Percentiles rank a stretch among this genome's conserved stretches.
Evolutionary conservation across 2,113 vertebrate species (phyloP).

Genomic region (Genyomyrus donnyi): DNA sequence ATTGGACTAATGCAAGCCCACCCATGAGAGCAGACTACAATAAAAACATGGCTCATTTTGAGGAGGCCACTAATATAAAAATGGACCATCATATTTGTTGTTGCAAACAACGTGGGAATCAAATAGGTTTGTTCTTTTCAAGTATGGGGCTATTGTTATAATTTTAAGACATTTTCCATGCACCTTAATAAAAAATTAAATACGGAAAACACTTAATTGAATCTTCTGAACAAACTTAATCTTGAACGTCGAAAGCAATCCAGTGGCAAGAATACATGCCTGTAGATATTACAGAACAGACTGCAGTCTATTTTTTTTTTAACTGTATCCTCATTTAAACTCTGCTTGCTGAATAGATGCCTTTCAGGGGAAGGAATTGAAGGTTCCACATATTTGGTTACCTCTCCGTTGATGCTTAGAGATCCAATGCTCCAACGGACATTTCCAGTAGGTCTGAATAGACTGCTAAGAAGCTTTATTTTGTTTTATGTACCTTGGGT

Average conservation of each 20-base stretch:
- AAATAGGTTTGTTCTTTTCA: not conserved
- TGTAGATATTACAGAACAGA: not conserved
- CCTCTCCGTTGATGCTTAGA: not conserved
- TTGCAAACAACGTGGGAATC: not conserved
- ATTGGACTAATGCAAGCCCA: not conserved
- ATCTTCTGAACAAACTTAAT: not conserved
- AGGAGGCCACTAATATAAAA: not conserved
- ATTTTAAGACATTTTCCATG: not conserved
- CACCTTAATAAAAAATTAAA: not conserved
- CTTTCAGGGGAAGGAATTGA: not conserved
- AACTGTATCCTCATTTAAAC: not conserved
- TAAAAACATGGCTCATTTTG: not conserved
- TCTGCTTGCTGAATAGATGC: not conserved
- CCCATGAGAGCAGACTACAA: not conserved
- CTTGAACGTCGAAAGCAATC: not conserved
- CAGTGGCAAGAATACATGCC: no score
- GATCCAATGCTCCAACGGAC: not conserved
- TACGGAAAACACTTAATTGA: not conserved
- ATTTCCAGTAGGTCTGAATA: not conserved
- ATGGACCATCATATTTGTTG: not conserved
- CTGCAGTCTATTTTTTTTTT: not conserved
- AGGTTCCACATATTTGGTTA: not conserved
- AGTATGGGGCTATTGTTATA: not conserved
- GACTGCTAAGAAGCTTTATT: slow-evolving; percentile 5
- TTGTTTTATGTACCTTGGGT: not conserved